Evolutionary conservation across 2,113 vertebrate genomes (phyloP).

Genomic region (Vanacampus margaritifer): DNA sequence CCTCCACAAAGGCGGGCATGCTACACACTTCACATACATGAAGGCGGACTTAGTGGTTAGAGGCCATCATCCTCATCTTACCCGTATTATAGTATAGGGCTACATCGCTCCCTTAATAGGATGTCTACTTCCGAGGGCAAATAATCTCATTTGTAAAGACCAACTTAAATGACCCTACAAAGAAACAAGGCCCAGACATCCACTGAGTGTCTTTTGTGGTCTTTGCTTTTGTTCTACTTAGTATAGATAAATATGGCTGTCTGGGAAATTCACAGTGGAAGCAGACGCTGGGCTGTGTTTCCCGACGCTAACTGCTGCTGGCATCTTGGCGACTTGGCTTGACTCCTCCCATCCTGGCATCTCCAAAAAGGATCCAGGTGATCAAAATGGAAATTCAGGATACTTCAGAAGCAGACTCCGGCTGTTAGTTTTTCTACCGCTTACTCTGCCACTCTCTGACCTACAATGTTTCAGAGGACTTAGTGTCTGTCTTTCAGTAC

Average conservation of each 20-base stretch:
- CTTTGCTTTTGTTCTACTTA: slow-evolving; percentile 33
- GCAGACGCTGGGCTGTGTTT: slow-evolving; percentile 38
- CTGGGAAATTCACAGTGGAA: slow-evolving; percentile 26
- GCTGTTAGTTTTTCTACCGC: slow-evolving; percentile 43
- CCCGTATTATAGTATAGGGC: slow-evolving; percentile 26
- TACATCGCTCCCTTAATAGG: slow-evolving; percentile 31
- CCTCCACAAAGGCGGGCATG: slow-evolving; percentile 26
- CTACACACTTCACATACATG: slow-evolving; percentile 12
- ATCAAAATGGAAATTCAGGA: slow-evolving; percentile 72
- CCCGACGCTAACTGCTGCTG: slow-evolving; percentile 58
- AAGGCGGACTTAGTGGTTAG: slow-evolving; percentile 11
- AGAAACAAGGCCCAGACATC: slow-evolving; percentile 20
- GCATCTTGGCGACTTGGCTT: slow-evolving; percentile 44
- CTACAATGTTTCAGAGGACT: slow-evolving; percentile 41
- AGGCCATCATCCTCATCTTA: slow-evolving; percentile 29
- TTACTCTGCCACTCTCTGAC: slow-evolving; percentile 33
- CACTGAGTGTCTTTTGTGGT: slow-evolving; percentile 13
- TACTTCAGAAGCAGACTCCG: slow-evolving; percentile 51
- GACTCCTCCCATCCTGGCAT: slow-evolving; percentile 57
- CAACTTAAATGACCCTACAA: slow-evolving; percentile 31
- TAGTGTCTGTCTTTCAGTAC: slow-evolving; percentile 22
- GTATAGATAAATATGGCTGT: slow-evolving; percentile 16
- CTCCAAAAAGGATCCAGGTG: slow-evolving; percentile 46
- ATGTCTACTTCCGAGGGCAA: slow-evolving; percentile 21
- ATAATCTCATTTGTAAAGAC: slow-evolving; percentile 34